Evolutionary conservation across 2,888 invertebrate genomes (phyloP).

Genomic region (Cerceris rybyensis): DNA sequence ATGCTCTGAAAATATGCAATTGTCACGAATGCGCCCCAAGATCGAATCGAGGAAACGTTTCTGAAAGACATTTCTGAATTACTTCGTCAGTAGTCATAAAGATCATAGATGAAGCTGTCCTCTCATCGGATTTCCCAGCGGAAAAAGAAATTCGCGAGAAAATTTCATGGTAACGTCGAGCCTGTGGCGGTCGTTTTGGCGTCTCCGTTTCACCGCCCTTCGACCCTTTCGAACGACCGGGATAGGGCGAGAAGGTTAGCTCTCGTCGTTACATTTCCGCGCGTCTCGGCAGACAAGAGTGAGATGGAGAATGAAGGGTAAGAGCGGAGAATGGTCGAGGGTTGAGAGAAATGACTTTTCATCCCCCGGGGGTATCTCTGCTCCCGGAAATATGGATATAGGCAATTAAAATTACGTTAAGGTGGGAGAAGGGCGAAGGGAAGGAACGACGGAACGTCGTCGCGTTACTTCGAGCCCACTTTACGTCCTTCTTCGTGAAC

Average conservation of each 20-base stretch:
- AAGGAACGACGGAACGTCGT: conserved; percentile 33
- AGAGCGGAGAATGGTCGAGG: conserved; percentile 50
- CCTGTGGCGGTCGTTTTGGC: conserved; percentile 56
- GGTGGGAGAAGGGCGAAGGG: conserved; percentile 14
- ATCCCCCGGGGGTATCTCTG: conserved; percentile 64
- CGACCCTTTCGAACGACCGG: neutral
- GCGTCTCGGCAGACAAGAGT: conserved; percentile 46
- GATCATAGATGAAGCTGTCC: conserved; percentile 36
- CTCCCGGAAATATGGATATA: conserved; percentile 68
- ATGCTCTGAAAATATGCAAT: neutral
- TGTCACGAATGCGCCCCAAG: conserved; percentile 2
- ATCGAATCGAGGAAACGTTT: conserved; percentile 18
- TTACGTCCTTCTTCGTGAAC: conserved; percentile 40
- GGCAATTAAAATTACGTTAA: conserved; percentile 73
- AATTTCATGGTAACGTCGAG: conserved; percentile 51
- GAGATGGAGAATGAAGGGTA: conserved; percentile 10
- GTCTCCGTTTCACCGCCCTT: conserved; percentile 16
- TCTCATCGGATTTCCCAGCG: conserved; percentile 52
- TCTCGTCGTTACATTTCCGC: conserved; percentile 63
- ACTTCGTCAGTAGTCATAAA: conserved; percentile 53
- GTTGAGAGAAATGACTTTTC: conserved; percentile 71
- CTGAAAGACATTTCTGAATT: conserved; percentile 37
- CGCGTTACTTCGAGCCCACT: conserved; percentile 52
- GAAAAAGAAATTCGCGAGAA: conserved; percentile 58
- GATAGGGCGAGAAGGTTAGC: conserved; percentile 41